Percentiles rank a stretch among this genome's conserved stretches.
These are phyloP conservation scores for Dendrophyllia cribrosa DNA, from an alignment of 64 coral and sea anemone species.

Conservation along the genomic window DNA sequence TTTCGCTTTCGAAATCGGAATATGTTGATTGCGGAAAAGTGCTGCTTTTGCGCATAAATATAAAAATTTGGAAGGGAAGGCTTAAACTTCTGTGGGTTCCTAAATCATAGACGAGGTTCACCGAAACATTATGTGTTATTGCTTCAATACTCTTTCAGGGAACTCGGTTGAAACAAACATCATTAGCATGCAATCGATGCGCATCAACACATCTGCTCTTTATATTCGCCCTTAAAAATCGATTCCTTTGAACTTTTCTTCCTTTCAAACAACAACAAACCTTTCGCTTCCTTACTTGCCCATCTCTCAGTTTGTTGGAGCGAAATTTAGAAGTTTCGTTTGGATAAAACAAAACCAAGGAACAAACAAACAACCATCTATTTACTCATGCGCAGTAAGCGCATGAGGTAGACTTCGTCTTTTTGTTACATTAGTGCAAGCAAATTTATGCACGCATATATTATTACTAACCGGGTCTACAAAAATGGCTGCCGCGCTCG, in stretches of 20 bases:
- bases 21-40: not conserved
- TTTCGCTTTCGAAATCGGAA: not conserved
- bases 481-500: too few species aligned
- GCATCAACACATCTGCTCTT: not conserved
- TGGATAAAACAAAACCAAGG: not conserved
- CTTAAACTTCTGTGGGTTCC: not conserved
- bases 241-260: constrained; percentile 30
- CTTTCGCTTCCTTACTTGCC: too few species aligned
- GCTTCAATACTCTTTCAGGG: not conserved
- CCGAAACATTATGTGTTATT: constrained; percentile 18
- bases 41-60: not conserved
- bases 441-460: too few species aligned
- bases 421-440: too few species aligned
- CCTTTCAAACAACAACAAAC: not conserved
- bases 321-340: not conserved
- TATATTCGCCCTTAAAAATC: not conserved
- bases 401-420: too few species aligned
- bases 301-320: not conserved
- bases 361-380: not conserved
- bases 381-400: too few species aligned
- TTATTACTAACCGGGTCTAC: too few species aligned
- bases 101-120: not conserved
- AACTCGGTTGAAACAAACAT: constrained; percentile 65
- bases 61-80: not conserved
- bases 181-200: constrained; percentile 62